A percentile compares a stretch with the other conserved stretches of the same genome.
phyloP scores from a whole-genome alignment of 2,113 vertebrate genomes.

The Arizona elegans region DNA sequence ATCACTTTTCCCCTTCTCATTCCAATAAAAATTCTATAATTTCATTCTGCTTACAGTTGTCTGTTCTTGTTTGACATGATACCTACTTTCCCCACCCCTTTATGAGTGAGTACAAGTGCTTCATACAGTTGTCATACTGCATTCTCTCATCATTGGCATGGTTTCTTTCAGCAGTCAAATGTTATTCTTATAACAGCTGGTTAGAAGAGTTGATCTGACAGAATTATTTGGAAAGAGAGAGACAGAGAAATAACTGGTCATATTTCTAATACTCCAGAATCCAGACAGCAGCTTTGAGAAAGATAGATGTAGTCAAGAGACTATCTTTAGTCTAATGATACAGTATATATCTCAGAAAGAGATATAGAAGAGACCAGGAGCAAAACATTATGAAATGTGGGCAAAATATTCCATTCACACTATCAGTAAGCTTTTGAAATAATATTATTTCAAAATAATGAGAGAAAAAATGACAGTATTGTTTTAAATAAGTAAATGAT shows the following conservation, averaged over 20 bases:
- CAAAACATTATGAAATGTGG: not conserved
- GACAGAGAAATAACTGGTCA: not conserved
- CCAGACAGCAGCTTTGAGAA: not conserved
- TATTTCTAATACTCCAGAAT: not conserved
- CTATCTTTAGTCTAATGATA: not conserved
- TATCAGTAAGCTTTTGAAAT: not conserved
- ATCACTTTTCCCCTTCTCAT: not conserved
- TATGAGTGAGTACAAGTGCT: not conserved
- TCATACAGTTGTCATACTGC: slow-evolving; percentile 6
- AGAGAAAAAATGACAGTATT: too few species aligned
- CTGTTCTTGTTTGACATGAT: not conserved
- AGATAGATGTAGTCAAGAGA: not conserved
- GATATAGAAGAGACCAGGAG: not conserved
- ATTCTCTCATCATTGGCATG: slow-evolving; percentile 2
- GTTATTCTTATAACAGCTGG: slow-evolving; percentile 14
- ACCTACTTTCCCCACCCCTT: not conserved
- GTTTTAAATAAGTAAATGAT: not conserved
- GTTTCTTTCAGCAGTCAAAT: slow-evolving; percentile 1
- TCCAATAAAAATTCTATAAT: slow-evolving; percentile 12
- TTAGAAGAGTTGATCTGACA: slow-evolving; percentile 10
- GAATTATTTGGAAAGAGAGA: not conserved
- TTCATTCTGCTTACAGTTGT: not conserved
- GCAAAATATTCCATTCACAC: not conserved
- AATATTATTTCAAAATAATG: not conserved
- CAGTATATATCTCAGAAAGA: not conserved